Percentiles rank a stretch among this genome's conserved stretches.
phyloP scores from a whole-genome alignment of 2,113 vertebrate species.

The Uria lomvia region DNA sequence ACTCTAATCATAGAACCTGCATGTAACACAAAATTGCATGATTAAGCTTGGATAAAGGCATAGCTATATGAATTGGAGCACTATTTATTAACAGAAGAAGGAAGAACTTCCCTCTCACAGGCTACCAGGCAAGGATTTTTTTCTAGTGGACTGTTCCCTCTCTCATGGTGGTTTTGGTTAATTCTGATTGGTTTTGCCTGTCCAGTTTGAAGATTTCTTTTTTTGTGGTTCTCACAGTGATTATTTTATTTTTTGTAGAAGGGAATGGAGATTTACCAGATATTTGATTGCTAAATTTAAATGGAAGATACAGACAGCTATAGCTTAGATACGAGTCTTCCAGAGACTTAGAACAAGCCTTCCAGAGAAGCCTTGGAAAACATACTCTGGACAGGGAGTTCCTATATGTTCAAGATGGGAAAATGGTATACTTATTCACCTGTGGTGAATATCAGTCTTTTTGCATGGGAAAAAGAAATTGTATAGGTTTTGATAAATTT shows the following conservation, averaged over 20 bases:
- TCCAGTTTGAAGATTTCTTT: background rate
- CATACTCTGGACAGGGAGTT: background rate
- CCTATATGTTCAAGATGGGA: background rate
- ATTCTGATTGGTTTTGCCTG: background rate
- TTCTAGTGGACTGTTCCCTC: background rate
- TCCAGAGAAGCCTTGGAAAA: background rate
- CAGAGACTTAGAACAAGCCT: no score
- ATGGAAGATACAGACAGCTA: background rate
- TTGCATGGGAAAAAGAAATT: background rate
- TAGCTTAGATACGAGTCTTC: background rate
- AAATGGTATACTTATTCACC: background rate
- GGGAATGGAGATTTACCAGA: background rate
- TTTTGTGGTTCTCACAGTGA: background rate
- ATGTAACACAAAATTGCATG: background rate
- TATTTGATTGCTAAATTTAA: background rate
- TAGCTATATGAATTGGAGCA: background rate
- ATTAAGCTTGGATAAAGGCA: background rate
- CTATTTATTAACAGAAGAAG: background rate
- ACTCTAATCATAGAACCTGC: background rate
- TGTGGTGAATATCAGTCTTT: background rate
- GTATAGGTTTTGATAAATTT: background rate
- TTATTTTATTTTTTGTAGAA: background rate
- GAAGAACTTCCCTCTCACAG: background rate
- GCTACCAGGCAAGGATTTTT: background rate
- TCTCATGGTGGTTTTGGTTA: background rate